These are phyloP conservation scores for Crotalus horridus DNA, from an alignment of 2,113 vertebrate species.

Conservation along the genomic window DNA sequence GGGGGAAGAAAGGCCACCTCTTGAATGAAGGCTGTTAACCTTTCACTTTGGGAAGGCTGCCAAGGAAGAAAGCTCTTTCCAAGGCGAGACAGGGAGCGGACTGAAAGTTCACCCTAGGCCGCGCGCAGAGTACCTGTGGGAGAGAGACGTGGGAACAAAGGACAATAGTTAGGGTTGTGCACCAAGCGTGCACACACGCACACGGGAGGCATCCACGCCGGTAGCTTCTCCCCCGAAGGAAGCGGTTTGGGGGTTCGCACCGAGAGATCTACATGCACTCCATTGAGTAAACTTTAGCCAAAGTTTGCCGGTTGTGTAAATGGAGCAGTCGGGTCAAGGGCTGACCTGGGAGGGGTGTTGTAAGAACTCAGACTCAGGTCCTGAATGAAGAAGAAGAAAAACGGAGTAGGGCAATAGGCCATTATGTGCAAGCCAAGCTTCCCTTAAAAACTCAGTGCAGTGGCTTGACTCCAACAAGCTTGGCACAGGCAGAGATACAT, in stretches of 20 bases:
- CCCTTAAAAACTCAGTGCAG: not conserved
- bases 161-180: not conserved
- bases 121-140: not conserved
- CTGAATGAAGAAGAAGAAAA: not conserved
- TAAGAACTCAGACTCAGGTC: not conserved
- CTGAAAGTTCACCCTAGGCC: slow-evolving; percentile 2
- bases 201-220: not conserved
- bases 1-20: not conserved
- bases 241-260: not conserved
- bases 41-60: not conserved
- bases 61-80: not conserved
- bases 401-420: not conserved
- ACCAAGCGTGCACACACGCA: not conserved
- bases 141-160: not conserved
- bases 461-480: not conserved
- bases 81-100: not conserved
- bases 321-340: not conserved
- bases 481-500: not conserved
- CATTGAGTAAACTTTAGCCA: not conserved
- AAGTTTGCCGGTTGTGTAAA: not conserved
- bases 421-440: not conserved
- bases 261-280: not conserved
- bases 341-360: not conserved
- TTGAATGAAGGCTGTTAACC: slow-evolving; percentile 16
- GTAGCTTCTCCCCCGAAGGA: not conserved